Base-by-base conservation (phyloP, 2,888 invertebrate genomes). In the Nomada ruficornis region DNA sequence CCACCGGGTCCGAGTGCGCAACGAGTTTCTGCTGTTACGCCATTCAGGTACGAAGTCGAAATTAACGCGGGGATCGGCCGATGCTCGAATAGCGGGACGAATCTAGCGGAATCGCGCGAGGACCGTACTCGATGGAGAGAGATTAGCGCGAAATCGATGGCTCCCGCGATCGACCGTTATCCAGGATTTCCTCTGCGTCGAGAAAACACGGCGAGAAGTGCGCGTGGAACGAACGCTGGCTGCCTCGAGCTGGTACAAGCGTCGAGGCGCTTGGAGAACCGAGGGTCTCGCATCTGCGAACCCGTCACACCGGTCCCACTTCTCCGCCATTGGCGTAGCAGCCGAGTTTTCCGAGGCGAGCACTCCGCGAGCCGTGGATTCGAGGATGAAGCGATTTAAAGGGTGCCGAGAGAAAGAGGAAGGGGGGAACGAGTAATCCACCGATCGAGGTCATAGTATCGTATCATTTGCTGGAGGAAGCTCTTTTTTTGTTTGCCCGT, bases 231-330 rank as follows among this genome's bases (percentile, higher is more conserved):
- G 89, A 89, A 89, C 89, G 87, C 86, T 72, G 84, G 77, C 83
- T 70, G 86, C 82, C 81, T 85, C 87, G 86, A 89, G 90, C 92
- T 90, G 89, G 91, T 91, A 89, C 73, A 23, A 18, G 18, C 23
- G 79, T 7, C 44, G 60, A 71, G 80, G 90, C 91, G 36, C 64
- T 88, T 85, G 83, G 90, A 88, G 88, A 62, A 84, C 72, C 77
- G 76, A 83, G 88, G 88, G 82, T 82, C 88, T 89, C 89, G 90
- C 91, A 92, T 93, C 92, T 93, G 92, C 93, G 90, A 91, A 93
- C 93, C 91, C 91, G 93, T 93, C 93, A 92, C 89, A 93, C 93
- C 93, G 92, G 93, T 93, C 93, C 88, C 90, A 88, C 89, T 91
- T 90, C 85, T 87, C 76, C 44, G 15, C 55, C 93, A 93, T 36